Conservation (phyloP, 2,888 invertebrate genomes). For the Orthosia incerta region DNA sequence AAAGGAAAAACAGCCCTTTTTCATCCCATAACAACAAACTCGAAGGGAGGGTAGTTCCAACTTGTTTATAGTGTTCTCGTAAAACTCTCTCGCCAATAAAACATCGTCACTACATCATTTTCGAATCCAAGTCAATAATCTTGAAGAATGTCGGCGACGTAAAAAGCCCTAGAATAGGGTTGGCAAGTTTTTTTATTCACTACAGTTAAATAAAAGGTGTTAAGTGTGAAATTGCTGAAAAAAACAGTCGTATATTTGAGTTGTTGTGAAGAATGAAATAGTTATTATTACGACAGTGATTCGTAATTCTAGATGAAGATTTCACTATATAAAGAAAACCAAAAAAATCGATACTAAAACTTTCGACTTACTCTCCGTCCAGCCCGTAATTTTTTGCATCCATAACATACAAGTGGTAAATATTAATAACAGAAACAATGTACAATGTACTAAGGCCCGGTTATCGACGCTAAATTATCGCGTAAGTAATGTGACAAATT, state of each 20-base stretch:
- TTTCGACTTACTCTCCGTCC: too few species aligned
- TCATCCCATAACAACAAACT: constrained; percentile 30
- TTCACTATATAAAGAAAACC: too few species aligned
- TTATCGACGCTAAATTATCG: too few species aligned
- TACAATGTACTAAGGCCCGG: too few species aligned
- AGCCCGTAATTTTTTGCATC: too few species aligned
- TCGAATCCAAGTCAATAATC: constrained; percentile 58
- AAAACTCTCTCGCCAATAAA: constrained; percentile 52
- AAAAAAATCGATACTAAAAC: too few species aligned
- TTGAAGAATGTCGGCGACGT: constrained; percentile 40
- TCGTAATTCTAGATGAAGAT: too few species aligned
- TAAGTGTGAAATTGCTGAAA: background rate
- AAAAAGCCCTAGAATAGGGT: constrained; percentile 42
- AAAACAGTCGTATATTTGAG: background rate
- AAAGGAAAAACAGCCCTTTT: constrained; percentile 18
- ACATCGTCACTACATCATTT: constrained; percentile 64
- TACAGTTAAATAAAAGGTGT: constrained; percentile 1
- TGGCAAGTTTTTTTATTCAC: constrained; percentile 13
- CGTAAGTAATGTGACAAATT: too few species aligned
- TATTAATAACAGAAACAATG: too few species aligned
- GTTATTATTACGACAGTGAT: too few species aligned
- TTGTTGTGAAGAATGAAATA: background rate
- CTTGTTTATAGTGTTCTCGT: constrained; percentile 62
- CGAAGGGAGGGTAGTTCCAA: constrained; percentile 12
- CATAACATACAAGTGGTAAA: too few species aligned